Conservation (phyloP, 2,113 vertebrate species). For the Megalops atlanticus region DNA sequence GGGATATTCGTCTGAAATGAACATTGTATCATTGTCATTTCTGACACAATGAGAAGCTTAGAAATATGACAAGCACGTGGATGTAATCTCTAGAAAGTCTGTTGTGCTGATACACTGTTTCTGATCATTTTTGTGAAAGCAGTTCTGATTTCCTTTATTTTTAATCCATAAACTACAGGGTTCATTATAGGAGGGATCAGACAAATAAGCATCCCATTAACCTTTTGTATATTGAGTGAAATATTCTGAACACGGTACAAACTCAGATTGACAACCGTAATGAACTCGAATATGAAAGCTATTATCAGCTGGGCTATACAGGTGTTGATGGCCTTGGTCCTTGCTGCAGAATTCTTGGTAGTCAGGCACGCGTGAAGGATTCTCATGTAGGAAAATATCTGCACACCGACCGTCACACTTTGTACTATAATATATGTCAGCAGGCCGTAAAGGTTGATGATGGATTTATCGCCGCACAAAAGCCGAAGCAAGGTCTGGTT, state of each 20-base stretch:
- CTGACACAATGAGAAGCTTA: no score
- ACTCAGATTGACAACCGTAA: not conserved
- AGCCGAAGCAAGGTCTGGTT: not conserved
- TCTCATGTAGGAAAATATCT: not conserved
- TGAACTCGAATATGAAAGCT: not conserved
- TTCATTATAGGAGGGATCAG: not conserved
- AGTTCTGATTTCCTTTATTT: not conserved
- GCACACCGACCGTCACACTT: not conserved
- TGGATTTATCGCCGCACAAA: not conserved
- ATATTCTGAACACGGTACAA: not conserved
- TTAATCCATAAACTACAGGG: not conserved
- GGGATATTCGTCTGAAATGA: not conserved
- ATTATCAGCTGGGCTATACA: not conserved
- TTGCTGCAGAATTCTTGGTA: not conserved
- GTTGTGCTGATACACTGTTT: not conserved
- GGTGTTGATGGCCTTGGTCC: not conserved
- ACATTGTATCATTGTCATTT: not conserved
- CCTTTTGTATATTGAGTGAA: no score
- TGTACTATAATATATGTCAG: not conserved
- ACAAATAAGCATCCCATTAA: not conserved
- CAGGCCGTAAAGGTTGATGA: not conserved
- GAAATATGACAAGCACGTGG: not conserved
- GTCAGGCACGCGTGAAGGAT: not conserved
- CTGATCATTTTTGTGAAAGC: not conserved
- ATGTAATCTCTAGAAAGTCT: not conserved